phyloP scores from a whole-genome alignment of 2,797 vertebrate genomes.

The Iguana delicatissima region DNA sequence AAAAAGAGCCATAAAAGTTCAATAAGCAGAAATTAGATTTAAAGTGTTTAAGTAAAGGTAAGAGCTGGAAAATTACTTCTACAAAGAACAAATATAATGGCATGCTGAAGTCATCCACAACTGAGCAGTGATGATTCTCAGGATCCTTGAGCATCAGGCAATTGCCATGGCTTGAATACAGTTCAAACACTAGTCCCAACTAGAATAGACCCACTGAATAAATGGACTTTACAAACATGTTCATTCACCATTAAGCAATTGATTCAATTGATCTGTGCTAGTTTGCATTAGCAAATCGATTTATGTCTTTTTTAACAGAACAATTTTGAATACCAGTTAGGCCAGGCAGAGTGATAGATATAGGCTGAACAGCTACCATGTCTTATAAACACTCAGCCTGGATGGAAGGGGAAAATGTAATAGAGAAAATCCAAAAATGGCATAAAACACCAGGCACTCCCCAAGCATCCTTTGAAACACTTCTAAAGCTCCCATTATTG shows the following conservation, averaged over 20 bases:
- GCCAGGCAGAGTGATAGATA: neutral
- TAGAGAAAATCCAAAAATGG: neutral
- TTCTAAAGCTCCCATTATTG: neutral
- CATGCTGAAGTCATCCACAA: neutral
- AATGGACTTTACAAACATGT: no score
- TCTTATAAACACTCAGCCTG: neutral
- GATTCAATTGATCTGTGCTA: no score
- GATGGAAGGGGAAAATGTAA: neutral
- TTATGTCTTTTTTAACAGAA: neutral
- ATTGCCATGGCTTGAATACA: no score
- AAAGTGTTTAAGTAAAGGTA: neutral
- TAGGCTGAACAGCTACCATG: neutral
- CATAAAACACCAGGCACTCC: neutral
- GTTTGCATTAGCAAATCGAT: no score
- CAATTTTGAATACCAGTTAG: neutral
- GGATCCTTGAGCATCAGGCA: neutral
- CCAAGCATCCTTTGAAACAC: neutral
- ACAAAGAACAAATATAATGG: neutral
- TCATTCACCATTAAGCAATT: no score
- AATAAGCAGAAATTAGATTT: conserved; percentile 20
- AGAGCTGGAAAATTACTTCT: neutral
- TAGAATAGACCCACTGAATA: no score
- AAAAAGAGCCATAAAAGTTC: conserved; percentile 8
- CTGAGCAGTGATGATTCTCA: neutral
- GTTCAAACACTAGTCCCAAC: no score